phyloP scores from a whole-genome alignment of 2,113 vertebrate species.

The Monopterus albus region DNA sequence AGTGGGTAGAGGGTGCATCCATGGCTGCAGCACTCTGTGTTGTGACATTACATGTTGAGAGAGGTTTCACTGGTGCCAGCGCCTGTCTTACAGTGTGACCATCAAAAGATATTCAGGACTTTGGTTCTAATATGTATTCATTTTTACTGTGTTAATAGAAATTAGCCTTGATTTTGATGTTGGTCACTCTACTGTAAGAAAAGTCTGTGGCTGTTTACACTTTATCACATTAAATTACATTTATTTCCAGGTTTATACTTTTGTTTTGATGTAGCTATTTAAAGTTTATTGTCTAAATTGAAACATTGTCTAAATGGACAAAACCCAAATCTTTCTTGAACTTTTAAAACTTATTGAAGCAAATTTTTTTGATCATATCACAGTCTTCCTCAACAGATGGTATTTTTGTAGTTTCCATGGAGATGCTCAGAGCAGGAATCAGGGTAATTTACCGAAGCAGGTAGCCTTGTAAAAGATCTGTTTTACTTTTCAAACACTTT shows the following conservation, averaged over 20 bases:
- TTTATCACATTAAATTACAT: background rate
- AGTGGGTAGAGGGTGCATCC: constrained; percentile 21
- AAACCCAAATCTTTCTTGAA: no score
- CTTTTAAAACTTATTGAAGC: no score
- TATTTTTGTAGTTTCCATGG: no score
- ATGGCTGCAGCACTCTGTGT: constrained; percentile 25
- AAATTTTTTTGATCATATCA: no score
- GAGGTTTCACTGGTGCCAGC: constrained; percentile 8
- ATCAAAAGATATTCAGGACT: background rate
- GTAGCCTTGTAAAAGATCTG: constrained; percentile 5
- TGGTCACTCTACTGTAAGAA: no score
- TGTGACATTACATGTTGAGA: constrained; percentile 15
- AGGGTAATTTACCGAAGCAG: background rate
- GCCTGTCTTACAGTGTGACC: background rate
- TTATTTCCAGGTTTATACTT: background rate
- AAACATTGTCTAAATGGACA: no score
- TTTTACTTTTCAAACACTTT: constrained; percentile 19
- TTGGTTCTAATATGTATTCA: background rate
- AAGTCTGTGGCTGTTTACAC: no score
- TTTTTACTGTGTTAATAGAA: background rate
- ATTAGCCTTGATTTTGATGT: background rate
- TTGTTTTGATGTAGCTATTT: no score
- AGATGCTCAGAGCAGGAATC: constrained; percentile 16
- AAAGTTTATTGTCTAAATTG: no score
- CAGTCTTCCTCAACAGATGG: no score